Conservation (phyloP, 2,888 invertebrate genomes). For the Heliothis peltigera region DNA sequence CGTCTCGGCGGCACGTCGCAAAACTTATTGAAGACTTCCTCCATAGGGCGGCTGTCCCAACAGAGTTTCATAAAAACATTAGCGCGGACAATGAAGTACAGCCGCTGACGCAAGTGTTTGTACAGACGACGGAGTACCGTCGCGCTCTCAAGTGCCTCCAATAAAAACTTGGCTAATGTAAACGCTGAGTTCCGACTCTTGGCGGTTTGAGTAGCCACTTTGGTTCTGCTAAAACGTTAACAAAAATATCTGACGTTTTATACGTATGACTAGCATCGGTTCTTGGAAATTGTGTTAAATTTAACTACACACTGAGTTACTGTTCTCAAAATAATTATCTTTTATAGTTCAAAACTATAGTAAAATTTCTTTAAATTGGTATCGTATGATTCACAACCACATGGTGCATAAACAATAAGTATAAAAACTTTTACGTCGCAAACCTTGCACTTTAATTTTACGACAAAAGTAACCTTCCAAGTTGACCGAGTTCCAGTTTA, state of each 20-base stretch:
- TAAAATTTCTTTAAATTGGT: neutral
- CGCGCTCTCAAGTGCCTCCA: conserved; percentile 18
- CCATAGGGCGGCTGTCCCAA: conserved; percentile 14
- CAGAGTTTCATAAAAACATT: conserved; percentile 30
- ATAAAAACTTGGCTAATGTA: conserved; percentile 36
- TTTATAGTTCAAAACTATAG: no score
- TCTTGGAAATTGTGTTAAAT: neutral
- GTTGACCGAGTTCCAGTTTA: neutral
- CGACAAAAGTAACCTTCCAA: conserved; percentile 17
- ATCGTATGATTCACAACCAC: neutral
- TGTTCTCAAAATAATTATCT: no score
- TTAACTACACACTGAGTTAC: neutral
- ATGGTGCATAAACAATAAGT: neutral
- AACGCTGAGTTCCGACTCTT: conserved; percentile 25
- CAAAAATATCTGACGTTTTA: conserved; percentile 15
- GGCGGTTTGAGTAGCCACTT: conserved; percentile 22
- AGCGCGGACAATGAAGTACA: conserved; percentile 18
- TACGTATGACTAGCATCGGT: conserved; percentile 1
- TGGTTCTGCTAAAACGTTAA: conserved; percentile 8
- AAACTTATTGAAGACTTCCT: conserved; percentile 26
- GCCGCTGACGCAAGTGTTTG: conserved; percentile 35
- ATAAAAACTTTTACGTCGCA: neutral
- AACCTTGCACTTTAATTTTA: conserved; percentile 26
- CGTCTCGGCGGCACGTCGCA: conserved; percentile 19
- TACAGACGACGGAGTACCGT: conserved; percentile 25